Conservation (phyloP, 2,113 vertebrate genomes). For the Bubo scandiacus region DNA sequence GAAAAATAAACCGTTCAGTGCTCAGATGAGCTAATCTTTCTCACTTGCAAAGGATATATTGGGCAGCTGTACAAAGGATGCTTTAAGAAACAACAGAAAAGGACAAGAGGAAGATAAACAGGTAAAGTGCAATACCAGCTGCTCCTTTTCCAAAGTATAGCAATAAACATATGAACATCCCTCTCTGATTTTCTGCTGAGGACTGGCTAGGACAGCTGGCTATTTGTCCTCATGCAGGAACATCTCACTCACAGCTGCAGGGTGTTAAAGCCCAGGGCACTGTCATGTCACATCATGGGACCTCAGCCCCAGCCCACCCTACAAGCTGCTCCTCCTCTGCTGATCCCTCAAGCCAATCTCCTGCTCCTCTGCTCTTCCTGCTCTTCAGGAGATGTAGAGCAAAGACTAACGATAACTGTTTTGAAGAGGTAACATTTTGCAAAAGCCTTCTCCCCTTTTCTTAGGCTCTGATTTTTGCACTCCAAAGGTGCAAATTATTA, state of each 20-base stretch:
- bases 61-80: not conserved
- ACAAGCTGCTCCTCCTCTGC: accelerated
- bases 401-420: not conserved
- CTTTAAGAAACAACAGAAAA: not conserved
- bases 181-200: not conserved
- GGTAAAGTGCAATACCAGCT: not conserved
- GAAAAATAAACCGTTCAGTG: not conserved
- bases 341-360: not conserved
- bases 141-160: not conserved
- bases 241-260: not conserved
- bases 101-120: not conserved
- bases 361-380: not conserved
- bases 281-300: accelerated
- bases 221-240: not conserved
- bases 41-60: not conserved
- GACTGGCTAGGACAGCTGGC: not conserved
- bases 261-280: accelerated
- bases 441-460: not conserved
- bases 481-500: not conserved
- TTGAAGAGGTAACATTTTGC: not conserved
- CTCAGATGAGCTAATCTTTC: not conserved
- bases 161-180: not conserved
- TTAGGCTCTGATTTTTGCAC: not conserved
- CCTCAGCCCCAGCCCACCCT: not conserved
- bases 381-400: not conserved